These are phyloP conservation scores for Psilopsiagon aymara DNA, from an alignment of 2,113 vertebrate species.

Conservation along the genomic window DNA sequence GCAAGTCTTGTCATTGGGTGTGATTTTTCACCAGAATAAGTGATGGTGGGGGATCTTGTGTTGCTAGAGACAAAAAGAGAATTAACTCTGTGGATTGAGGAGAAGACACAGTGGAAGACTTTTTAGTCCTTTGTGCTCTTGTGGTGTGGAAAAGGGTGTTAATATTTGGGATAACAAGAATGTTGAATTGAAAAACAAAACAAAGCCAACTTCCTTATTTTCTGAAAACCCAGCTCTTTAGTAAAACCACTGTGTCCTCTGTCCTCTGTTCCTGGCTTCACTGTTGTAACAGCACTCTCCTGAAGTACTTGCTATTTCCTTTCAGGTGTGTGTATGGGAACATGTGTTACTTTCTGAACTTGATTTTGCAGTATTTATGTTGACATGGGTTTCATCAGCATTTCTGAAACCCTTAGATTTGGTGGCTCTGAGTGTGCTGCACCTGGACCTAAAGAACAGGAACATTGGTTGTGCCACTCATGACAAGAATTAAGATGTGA, in stretches of 20 bases:
- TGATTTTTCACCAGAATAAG: background rate
- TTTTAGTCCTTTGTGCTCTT: background rate
- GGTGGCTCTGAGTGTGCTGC: background rate
- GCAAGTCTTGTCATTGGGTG: background rate
- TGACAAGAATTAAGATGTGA: background rate
- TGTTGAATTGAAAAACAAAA: background rate
- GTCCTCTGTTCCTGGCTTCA: background rate
- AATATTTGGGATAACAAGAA: background rate
- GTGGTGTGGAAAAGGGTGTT: background rate
- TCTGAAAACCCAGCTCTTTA: background rate
- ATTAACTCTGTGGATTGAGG: background rate
- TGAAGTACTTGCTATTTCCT: background rate
- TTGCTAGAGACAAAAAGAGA: background rate
- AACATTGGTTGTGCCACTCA: accelerated
- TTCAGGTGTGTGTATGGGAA: background rate
- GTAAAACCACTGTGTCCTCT: background rate
- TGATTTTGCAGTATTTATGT: background rate
- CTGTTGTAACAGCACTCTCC: background rate
- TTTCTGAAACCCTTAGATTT: background rate
- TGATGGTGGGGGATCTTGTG: background rate
- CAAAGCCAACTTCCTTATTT: background rate
- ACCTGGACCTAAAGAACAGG: background rate
- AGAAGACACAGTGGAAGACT: background rate
- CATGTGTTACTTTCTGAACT: accelerated
- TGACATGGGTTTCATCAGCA: accelerated